These are phyloP conservation scores for Cariama cristata DNA, from an alignment of 2,113 vertebrate species.

Conservation along the genomic window DNA sequence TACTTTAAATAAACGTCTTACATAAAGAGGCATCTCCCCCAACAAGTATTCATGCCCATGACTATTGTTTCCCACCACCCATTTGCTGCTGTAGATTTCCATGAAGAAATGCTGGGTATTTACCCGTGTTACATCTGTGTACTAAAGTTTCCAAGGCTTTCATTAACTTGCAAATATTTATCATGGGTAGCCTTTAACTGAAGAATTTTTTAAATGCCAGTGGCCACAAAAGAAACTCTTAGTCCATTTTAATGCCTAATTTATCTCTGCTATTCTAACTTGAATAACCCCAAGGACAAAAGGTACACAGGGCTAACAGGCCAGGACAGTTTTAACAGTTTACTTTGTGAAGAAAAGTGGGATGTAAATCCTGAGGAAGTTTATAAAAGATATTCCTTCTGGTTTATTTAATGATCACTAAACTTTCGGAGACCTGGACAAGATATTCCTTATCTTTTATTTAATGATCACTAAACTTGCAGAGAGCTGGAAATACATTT, in stretches of 20 bases:
- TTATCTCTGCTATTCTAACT: conserved; percentile 23
- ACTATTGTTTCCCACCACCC: not conserved
- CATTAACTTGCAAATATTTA: conserved; percentile 64
- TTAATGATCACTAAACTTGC: not conserved
- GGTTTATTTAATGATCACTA: not conserved
- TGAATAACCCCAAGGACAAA: conserved; percentile 23
- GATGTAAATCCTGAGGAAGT: conserved; percentile 9
- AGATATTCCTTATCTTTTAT: not conserved
- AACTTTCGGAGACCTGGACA: not conserved
- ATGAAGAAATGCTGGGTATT: not conserved
- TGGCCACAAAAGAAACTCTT: conserved; percentile 56
- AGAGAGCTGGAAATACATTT: not conserved
- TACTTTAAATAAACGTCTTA: not conserved
- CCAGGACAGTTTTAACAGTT: conserved; percentile 13
- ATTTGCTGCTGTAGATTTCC: not conserved
- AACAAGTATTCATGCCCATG: not conserved
- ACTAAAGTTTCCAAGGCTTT: conserved; percentile 39
- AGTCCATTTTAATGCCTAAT: conserved; percentile 56
- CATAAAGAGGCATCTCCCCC: not conserved
- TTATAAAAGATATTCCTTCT: conserved; percentile 11
- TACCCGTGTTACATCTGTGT: not conserved
- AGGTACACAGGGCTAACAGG: conserved; percentile 17
- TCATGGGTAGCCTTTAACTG: conserved; percentile 54
- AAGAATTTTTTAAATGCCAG: conserved; percentile 63
- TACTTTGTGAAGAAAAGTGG: conserved; percentile 29